A percentile compares a stretch with the other conserved stretches of the same genome.
Conservation (phyloP, 2,797 vertebrate genomes). For the Notamacropus eugenii region DNA sequence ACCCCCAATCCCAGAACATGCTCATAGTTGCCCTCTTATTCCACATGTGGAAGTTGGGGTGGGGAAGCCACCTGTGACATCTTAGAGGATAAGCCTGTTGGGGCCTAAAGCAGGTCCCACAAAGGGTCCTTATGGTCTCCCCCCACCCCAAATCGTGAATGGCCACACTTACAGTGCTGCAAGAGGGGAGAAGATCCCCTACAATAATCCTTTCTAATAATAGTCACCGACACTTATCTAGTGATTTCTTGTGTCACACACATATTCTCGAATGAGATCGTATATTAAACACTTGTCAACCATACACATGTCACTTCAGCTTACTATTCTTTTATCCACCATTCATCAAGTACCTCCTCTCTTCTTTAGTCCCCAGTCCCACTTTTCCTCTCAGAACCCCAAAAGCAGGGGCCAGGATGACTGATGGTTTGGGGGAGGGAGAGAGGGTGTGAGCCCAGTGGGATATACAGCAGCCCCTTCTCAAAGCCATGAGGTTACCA, state of each 20-base stretch:
- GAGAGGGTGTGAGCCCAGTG: accelerated
- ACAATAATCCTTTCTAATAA: no score
- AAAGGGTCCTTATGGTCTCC: no score
- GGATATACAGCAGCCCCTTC: background rate
- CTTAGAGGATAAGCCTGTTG: no score
- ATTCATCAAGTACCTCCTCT: background rate
- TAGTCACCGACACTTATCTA: background rate
- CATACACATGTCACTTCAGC: background rate
- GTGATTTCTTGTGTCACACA: background rate
- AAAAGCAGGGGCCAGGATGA: background rate
- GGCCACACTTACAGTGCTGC: no score
- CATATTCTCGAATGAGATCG: background rate
- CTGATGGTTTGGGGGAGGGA: background rate
- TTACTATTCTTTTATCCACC: background rate
- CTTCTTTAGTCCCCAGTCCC: background rate
- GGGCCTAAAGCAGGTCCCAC: no score
- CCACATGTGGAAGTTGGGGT: no score
- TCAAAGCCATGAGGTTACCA: background rate
- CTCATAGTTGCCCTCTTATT: no score
- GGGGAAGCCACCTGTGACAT: no score
- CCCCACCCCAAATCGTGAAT: no score
- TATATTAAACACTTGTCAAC: no score
- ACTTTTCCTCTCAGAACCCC: background rate
- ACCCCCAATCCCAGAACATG: no score
- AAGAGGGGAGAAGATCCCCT: no score